Base-by-base conservation (phyloP, 1,140 invertebrate genomes). In the Diuraphis noxia region DNA sequence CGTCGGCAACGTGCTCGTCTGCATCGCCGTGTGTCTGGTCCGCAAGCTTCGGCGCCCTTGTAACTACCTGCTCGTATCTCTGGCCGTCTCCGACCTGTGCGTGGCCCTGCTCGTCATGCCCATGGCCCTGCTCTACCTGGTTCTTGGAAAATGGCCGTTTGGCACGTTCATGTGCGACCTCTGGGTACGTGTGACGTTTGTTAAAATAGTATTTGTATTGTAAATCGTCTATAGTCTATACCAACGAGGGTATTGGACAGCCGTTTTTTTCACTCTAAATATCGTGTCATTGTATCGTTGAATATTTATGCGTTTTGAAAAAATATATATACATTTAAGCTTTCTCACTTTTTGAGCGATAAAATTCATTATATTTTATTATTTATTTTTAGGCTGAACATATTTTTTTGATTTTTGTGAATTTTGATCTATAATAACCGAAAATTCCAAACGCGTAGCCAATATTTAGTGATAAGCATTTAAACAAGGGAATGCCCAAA, bases 1-100 rank as follows among this genome's bases (percentile, higher is more conserved):
- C 87, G 95, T 98, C 52, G 98, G 98, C 46, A 99, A 99, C 94
- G 96, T 98, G 86, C 94, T 98, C 90, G 98, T 99, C 93, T 98
- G 95, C 93, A 95, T 98, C 17, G 97, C 97, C 52, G 97, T 99
- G 19, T 97, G 96, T 93, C 95, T 97, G 92, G 97, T 98, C 89
- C 95, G 96, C 92, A 98, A 98, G 93, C 94, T 99, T 93, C 96
- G 95, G 94, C 96, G 95, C 92, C 97, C 96, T 87, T 97, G 96
- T 93, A 98, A 98, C 94, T 98, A 98, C 93, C 94, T 98, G 56
- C 95, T 98, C n/a, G 97, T 98, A 17, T 98, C 97, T 89, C 94
- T 99, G 92, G 98, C 98, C 40, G 96, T 98, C 92, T 98, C 96
- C 93, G 97, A 96, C 95, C 96, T 96, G 92, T 99, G 96, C 93